Conservation (phyloP, 2,797 vertebrate species). For the Periophthalmus magnuspinnatus region DNA sequence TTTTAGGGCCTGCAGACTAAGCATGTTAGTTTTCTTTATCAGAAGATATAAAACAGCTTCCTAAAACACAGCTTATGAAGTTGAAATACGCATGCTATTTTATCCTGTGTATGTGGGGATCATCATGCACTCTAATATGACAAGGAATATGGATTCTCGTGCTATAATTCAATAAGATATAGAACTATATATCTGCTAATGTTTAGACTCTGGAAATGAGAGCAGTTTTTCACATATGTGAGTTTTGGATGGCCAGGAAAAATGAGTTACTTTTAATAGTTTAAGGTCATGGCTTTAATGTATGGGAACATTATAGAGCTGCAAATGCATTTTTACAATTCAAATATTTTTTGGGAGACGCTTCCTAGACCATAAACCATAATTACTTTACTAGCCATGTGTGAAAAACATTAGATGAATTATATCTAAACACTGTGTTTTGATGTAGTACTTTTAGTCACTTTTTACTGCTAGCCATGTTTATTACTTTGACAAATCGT, state of each 20-base stretch:
- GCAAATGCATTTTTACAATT: neutral
- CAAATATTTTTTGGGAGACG: too few relatives aligned
- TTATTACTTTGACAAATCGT: conserved; percentile 3
- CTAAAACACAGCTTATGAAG: neutral
- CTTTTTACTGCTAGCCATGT: neutral
- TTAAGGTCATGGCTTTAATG: neutral
- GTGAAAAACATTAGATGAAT: neutral
- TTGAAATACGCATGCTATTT: neutral
- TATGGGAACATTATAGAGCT: neutral
- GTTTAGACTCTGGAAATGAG: conserved; percentile 33
- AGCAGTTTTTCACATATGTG: conserved; percentile 17
- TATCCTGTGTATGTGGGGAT: neutral
- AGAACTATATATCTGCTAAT: conserved; percentile 12
- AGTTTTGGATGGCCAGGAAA: conserved; percentile 19
- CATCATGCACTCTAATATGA: neutral
- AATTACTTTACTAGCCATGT: neutral
- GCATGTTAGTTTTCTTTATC: too few relatives aligned
- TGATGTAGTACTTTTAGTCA: neutral
- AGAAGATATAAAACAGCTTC: neutral
- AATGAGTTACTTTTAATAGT: conserved; percentile 8
- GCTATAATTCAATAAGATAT: conserved; percentile 10
- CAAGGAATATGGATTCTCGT: conserved; percentile 1
- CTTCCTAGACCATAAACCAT: neutral
- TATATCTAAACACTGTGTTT: neutral
- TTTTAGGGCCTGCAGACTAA: neutral